phyloP scores from a whole-genome alignment of 2,888 invertebrate genomes.

The Maniola hyperantus region DNA sequence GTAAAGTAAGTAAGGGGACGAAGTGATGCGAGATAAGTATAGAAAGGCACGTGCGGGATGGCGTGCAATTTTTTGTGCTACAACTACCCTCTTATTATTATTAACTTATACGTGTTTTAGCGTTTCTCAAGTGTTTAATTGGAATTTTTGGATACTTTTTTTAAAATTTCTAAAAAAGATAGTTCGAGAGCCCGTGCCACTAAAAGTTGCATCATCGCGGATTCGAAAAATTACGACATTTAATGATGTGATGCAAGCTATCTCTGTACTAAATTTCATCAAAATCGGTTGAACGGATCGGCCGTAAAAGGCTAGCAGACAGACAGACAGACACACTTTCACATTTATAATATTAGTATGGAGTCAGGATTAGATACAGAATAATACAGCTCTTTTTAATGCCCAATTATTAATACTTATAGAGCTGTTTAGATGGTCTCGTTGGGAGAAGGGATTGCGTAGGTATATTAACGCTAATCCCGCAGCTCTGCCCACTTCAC shows the following conservation, averaged over 20 bases:
- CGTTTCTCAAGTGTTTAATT: constrained; percentile 57
- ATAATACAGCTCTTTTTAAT: no score
- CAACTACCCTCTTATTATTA: constrained; percentile 49
- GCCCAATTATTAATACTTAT: constrained; percentile 14
- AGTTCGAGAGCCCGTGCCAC: no score
- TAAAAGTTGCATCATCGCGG: no score
- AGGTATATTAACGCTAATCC: constrained; percentile 56
- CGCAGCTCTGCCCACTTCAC: constrained; percentile 44
- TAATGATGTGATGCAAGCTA: no score
- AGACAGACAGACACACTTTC: no score
- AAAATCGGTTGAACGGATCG: no score
- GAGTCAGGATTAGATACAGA: no score
- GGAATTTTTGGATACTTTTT: constrained; percentile 31
- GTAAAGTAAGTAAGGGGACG: constrained; percentile 53
- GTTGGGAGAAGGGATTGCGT: constrained; percentile 47
- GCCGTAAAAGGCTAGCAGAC: no score
- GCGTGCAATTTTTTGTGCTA: constrained; percentile 68
- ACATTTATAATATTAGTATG: no score
- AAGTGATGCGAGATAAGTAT: constrained; percentile 74
- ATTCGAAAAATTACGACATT: no score
- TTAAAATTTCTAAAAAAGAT: no score
- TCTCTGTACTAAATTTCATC: no score
- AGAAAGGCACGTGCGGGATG: constrained; percentile 64
- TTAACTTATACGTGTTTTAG: constrained; percentile 46
- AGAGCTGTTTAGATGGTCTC: constrained; percentile 9